Evolutionary conservation across 2,888 invertebrate genomes (phyloP), one percentile per base, ranked within the genome.

Genomic region (Hymenopus coronatus): DNA sequence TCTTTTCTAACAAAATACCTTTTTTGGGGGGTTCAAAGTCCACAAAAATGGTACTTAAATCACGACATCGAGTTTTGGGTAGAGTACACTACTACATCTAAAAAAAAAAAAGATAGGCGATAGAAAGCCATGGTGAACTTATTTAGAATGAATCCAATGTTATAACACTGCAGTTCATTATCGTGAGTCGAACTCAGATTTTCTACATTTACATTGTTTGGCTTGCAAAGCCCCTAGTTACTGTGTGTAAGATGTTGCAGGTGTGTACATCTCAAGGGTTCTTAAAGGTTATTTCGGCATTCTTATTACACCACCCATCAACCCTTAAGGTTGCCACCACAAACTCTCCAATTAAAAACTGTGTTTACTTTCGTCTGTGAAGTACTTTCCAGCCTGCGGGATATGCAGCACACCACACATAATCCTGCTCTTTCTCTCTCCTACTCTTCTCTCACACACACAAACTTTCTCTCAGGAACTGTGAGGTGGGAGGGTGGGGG

Each of bases 271-370:
- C 28, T 33, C 84, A 84, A 84, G 84, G 30, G 84, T 84, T 30
- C 84, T 84, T 84, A 84, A 28, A 81, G 86, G 86, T 86, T 86
- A 81, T 81, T 86, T 81, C 54, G 54, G 54, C 54, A 70, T 70
- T 70, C 54, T 70, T 70, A 70, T 70, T 70, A 70, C 54, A 70
- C 54, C 54, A 70, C 54, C 54, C 54, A 70, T 70, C 54, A 70
- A 70, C 54, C 54, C 54, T 70, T 70, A 70, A 70, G 54, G 54
- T 70, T 70, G 54, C 54, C 54, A 70, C 54, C 54, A 70, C 54
- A 70, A 70, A 70, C 54, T 70, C 54, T 70, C 54, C 54, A 70
- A 70, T 70, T 70, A 70, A 70, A 70, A 70, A 70, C 54, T 70
- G 54, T 70, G 54, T 70, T 70, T 70, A 70, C 54, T 70, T 70